Evolutionary conservation across 2,888 invertebrate genomes (phyloP), one percentile per base, ranked within the genome.

Genomic region (Napeogenes inachia): DNA sequence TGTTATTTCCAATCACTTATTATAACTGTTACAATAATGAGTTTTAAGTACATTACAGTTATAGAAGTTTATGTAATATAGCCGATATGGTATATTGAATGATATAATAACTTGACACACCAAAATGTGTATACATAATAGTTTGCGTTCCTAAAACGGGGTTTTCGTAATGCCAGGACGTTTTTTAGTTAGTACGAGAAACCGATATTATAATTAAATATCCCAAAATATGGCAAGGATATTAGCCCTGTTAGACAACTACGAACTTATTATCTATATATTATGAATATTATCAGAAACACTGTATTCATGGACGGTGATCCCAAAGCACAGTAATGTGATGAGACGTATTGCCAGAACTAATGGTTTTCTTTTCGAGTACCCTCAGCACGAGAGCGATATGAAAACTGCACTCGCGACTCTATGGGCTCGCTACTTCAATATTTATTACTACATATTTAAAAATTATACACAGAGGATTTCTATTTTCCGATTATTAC

Each of bases 261-360:
- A 21, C 21, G 21, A 21, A 21, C 21, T 21, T 21, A 21, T 21
- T 21, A 21, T 21, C 21, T 21, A 21, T 21, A 21, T 21, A 21
- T 21, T 21, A 38, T n/a, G 6, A n/a, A 8, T 47, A 47, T 45
- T 45, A 35, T 45, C 13, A 54, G 21, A 50, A 59, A 42, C 46
- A 63, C 45, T 89, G 83, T 90, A 71, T 63, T 82, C 88, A 75
- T 87, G 84, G 64, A 87, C 87, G 89, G 89, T 89, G 88, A 89
- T 89, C 89, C 76, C 84, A 78, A 61, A 67, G 67, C 78, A 82
- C 87, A 86, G 78, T 73, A 42, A 76, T 84, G 78, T 64, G 71
- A 75, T 76, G 82, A 83, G 88, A 90, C 89, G 90, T 89, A 89
- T 90, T 85, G 86, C 86, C 86, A 83, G 87, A 84, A 73, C 77